These are phyloP conservation scores for Papilio protenor DNA, from an alignment of 2,888 invertebrate species.

Conservation along the genomic window DNA sequence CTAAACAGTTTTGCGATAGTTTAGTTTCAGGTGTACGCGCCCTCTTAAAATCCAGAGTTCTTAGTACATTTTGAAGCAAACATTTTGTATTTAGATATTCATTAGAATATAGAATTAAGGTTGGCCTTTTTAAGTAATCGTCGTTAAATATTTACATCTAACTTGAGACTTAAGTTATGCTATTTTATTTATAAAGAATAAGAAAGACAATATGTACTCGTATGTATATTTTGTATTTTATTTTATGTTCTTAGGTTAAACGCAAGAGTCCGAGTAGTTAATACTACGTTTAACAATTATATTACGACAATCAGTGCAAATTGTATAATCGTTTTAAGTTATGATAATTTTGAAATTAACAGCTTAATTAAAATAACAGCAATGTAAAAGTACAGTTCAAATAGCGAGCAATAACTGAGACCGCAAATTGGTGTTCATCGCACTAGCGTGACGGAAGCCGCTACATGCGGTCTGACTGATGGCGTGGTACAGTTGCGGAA, in stretches of 20 bases:
- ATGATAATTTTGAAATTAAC: no score
- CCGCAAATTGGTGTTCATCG: constrained; percentile 13
- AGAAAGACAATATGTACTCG: no score
- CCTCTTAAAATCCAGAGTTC: no score
- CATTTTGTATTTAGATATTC: background rate
- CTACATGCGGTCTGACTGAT: background rate
- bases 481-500: no score
- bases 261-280: no score
- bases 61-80: background rate
- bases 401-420: background rate
- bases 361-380: constrained; percentile 1
- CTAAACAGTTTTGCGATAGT: no score
- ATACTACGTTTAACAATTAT: no score
- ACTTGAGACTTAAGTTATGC: background rate
- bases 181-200: background rate
- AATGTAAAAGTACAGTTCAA: background rate
- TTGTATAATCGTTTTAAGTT: no score
- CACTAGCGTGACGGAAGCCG: background rate
- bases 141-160: background rate
- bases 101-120: background rate
- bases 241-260: no score
- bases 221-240: no score
- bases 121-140: background rate
- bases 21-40: no score
- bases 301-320: no score